These are phyloP conservation scores for Rhaphigaster nebulosa DNA, from an alignment of 2,888 invertebrate genomes.

Conservation along the genomic window DNA sequence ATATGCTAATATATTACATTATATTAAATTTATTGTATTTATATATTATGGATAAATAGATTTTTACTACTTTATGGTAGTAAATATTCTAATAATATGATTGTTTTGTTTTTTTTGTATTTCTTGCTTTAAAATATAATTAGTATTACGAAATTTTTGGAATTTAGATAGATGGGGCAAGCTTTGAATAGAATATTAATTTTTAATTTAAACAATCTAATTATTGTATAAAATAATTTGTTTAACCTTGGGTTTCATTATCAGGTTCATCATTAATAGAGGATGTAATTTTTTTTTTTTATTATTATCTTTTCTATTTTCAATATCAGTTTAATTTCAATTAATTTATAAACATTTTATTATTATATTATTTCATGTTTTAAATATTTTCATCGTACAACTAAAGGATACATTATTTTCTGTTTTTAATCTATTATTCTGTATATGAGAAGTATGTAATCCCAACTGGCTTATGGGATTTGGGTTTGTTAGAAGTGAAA, in stretches of 20 bases:
- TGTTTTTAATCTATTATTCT: neutral
- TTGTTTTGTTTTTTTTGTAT: neutral
- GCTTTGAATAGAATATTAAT: neutral
- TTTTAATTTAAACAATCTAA: neutral
- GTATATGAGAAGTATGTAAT: neutral
- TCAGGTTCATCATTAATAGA: neutral
- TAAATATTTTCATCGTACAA: neutral
- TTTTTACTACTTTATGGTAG: neutral
- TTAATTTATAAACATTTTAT: neutral
- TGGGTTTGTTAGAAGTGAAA: too few species aligned
- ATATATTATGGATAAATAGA: neutral
- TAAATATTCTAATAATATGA: too few species aligned
- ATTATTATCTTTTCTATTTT: neutral
- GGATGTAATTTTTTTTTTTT: neutral
- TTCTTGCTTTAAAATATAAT: neutral
- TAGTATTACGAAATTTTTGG: neutral
- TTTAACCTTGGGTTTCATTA: neutral
- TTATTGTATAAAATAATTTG: neutral
- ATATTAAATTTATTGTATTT: neutral
- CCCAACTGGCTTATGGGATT: neutral
- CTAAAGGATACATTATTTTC: neutral
- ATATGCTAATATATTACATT: neutral
- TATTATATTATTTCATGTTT: too few species aligned
- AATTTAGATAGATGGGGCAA: neutral
- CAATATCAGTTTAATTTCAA: neutral